A percentile compares a stretch with the other conserved stretches of the same genome.
phyloP scores from a whole-genome alignment of 1,140 invertebrate genomes.

The Drosophila kikkawai region DNA sequence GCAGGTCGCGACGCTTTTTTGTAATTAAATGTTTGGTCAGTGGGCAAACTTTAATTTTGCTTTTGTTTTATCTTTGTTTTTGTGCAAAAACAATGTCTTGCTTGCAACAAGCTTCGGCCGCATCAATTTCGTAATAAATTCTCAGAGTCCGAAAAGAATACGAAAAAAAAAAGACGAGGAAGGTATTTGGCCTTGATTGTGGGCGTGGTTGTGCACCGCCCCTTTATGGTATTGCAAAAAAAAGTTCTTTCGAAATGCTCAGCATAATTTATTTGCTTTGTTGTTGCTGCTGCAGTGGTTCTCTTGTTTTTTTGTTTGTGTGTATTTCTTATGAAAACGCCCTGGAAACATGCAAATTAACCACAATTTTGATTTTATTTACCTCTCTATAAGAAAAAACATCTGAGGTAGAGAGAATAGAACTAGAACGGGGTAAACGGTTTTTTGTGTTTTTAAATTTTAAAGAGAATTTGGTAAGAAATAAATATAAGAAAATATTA shows the following conservation, averaged over 20 bases:
- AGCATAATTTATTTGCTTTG: constrained; percentile 73
- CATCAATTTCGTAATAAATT: constrained; percentile 73
- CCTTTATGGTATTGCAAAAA: constrained; percentile 43
- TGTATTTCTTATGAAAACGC: constrained; percentile 64
- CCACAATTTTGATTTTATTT: constrained; percentile 65
- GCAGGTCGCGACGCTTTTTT: constrained; percentile 74
- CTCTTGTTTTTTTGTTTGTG: constrained; percentile 10
- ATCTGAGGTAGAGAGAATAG: background rate
- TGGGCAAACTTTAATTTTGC: constrained; percentile 71
- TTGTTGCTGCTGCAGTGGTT: constrained; percentile 16
- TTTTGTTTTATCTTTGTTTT: background rate
- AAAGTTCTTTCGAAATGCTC: constrained; percentile 73
- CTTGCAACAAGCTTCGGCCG: constrained; percentile 57
- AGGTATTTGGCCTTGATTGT: constrained; percentile 61
- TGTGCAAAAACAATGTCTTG: constrained; percentile 27
- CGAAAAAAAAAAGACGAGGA: constrained; percentile 4
- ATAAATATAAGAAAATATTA: background rate
- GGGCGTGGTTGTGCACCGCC: constrained; percentile 51
- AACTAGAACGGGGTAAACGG: too few relatives aligned
- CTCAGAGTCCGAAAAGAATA: constrained; percentile 48
- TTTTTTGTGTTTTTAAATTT: background rate
- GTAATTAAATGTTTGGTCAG: constrained; percentile 82
- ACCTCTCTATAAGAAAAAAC: constrained; percentile 7
- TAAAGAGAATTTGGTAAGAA: background rate
- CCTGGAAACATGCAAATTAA: constrained; percentile 76